A percentile compares a stretch with the other conserved stretches of the same genome.
These are phyloP conservation scores for Tipula unca DNA, from an alignment of 2,888 invertebrate species.

Conservation along the genomic window DNA sequence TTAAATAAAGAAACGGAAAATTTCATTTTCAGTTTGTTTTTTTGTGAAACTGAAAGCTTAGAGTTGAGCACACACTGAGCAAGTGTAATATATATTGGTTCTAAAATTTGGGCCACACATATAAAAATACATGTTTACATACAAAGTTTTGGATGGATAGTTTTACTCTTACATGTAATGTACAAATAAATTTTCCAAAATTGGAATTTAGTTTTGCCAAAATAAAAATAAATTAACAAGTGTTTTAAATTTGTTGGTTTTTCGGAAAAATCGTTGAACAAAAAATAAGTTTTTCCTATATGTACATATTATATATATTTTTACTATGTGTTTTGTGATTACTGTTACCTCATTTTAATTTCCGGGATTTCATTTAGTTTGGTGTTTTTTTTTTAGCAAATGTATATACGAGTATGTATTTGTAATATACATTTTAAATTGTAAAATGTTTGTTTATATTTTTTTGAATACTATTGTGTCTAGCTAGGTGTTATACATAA, in stretches of 20 bases:
- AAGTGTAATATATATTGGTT: neutral
- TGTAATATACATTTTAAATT: too few relatives aligned
- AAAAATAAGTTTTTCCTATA: neutral
- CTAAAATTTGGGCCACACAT: neutral
- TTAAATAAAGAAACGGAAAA: neutral
- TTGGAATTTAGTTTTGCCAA: neutral
- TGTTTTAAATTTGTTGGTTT: neutral
- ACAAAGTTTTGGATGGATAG: neutral
- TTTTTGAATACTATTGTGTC: too few relatives aligned
- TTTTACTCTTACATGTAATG: too few relatives aligned
- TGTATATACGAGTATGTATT: too few relatives aligned
- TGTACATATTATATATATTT: too few relatives aligned
- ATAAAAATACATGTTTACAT: neutral
- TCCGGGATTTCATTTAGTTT: neutral
- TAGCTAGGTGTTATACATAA: too few relatives aligned
- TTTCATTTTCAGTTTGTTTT: neutral
- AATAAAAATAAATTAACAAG: neutral
- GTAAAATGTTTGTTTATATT: too few relatives aligned
- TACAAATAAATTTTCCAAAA: neutral
- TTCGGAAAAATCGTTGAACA: neutral
- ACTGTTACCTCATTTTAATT: conserved; percentile 8
- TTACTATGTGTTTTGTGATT: neutral
- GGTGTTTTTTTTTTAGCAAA: too few relatives aligned
- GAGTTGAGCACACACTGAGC: neutral
- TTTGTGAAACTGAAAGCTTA: neutral